Conservation (phyloP, 1,140 invertebrate genomes). For the Chymomyza costata region DNA sequence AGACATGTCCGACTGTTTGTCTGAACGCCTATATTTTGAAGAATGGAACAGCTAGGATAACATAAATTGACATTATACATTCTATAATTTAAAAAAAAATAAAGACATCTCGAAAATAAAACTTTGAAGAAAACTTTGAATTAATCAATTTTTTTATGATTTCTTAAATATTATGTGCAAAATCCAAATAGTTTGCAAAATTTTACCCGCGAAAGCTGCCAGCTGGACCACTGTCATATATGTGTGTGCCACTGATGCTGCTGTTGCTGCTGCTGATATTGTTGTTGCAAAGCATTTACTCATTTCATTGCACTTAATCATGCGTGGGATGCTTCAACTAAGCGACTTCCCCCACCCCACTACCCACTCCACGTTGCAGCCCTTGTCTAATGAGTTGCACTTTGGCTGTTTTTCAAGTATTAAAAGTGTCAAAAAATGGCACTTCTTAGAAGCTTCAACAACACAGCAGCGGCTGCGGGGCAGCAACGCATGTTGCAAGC, state of each 20-base stretch:
- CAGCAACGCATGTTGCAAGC: not conserved
- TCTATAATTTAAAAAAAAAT: no score
- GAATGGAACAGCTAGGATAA: no score
- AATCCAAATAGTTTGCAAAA: not conserved
- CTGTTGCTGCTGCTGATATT: slow-evolving; percentile 9
- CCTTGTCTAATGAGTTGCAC: slow-evolving; percentile 70
- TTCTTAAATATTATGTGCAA: no score
- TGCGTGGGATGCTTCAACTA: slow-evolving; percentile 36
- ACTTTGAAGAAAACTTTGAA: no score
- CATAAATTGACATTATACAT: no score
- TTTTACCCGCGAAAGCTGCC: not conserved
- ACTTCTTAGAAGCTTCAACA: slow-evolving; percentile 2
- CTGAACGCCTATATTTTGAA: no score
- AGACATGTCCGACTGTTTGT: no score
- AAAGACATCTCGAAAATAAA: no score
- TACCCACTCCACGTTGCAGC: slow-evolving; percentile 18
- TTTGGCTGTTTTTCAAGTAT: slow-evolving; percentile 48
- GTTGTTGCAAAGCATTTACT: slow-evolving; percentile 45
- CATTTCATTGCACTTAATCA: slow-evolving; percentile 68
- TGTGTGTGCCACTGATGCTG: slow-evolving; percentile 10
- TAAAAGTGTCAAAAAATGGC: slow-evolving; percentile 43
- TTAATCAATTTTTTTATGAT: no score
- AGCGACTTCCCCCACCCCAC: not conserved
- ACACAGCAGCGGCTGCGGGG: slow-evolving; percentile 4
- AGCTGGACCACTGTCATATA: slow-evolving; percentile 12